phyloP scores from a whole-genome alignment of 2,888 invertebrate genomes.

The Agrotis segetum region DNA sequence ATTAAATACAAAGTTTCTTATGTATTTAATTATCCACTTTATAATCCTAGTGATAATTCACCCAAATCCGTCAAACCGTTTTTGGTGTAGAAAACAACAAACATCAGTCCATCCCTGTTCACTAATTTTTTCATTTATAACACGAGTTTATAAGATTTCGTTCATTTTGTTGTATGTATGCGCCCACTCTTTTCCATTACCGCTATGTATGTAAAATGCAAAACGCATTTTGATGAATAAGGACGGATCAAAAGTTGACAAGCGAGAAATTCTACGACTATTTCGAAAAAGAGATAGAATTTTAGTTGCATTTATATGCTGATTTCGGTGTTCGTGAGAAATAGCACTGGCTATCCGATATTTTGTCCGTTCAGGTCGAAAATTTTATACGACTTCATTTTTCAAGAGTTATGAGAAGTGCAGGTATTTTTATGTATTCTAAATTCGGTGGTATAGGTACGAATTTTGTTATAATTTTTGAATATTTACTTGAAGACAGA shows the following conservation, averaged over 20 bases:
- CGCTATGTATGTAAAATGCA: slow-evolving; percentile 66
- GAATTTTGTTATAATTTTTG: neutral
- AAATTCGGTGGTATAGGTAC: neutral
- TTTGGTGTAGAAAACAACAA: no score
- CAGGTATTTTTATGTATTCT: slow-evolving; percentile 20
- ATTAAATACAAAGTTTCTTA: no score
- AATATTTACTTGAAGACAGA: no score
- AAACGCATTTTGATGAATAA: slow-evolving; percentile 77
- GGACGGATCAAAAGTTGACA: slow-evolving; percentile 73
- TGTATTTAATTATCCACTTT: no score
- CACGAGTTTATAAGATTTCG: neutral
- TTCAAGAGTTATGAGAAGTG: slow-evolving; percentile 1
- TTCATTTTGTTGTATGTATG: slow-evolving; percentile 42
- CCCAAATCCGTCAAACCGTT: no score
- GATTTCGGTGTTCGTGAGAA: slow-evolving; percentile 25
- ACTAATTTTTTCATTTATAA: no score
- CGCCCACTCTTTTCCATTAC: slow-evolving; percentile 47
- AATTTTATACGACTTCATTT: slow-evolving; percentile 26
- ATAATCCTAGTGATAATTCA: no score
- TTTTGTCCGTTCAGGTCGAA: slow-evolving; percentile 23
- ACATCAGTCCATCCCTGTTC: no score
- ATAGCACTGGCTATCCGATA: slow-evolving; percentile 21
- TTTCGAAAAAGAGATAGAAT: slow-evolving; percentile 15
- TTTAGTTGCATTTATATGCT: slow-evolving; percentile 47
- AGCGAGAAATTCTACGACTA: slow-evolving; percentile 64